Evolutionary conservation across 2,113 vertebrate species (phyloP), one percentile per base, ranked within the genome.

Genomic region (Apteryx mantelli): DNA sequence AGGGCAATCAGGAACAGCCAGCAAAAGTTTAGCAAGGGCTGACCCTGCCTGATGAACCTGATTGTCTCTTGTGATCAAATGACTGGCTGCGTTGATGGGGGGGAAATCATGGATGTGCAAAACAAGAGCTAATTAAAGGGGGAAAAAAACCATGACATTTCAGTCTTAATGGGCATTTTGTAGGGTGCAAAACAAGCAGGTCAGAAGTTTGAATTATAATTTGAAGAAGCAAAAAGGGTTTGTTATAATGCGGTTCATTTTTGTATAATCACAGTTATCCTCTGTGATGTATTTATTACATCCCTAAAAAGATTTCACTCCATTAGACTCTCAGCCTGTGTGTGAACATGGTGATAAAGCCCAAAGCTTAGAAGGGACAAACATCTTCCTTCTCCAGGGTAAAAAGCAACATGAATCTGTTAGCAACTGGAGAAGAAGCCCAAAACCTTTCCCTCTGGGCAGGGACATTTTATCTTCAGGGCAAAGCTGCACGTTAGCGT

Each of bases 271-370:
- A 82, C 15, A 40, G 36, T 3, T 2, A 52, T 64, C 92, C 70
- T 68, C 50, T 38, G 15, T 26, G 64, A 86, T 15, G 21, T 53
- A 66, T 88, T 84, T 28, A 34, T 94, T 66, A 42, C 5, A 9
- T 25, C 58, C 74, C 65, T 94, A 87, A 95, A 12, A 7, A 0
- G 14, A 91, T 94, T 96, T 92, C 58, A 24, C 58, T 83, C 82
- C 83, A 86, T 81, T 83, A 80, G 73, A 38, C 60, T 80, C 70
- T 74, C 70, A 88, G 60, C 60, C 48, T 69, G 53, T 28, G 65
- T 5, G 38, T 40, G 76, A 28, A 52, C 52, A 38, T 34, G 55
- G 61, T 52, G 36, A 91, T 91, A 91, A 96, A 96, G 92, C 87
- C 70, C 64, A 74, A 56, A 30, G 30, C 48, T 89, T 3, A 52